Evolutionary conservation across 2,113 vertebrate species (phyloP), one percentile per base, ranked within the genome.

Genomic region (Cardinalis cardinalis): DNA sequence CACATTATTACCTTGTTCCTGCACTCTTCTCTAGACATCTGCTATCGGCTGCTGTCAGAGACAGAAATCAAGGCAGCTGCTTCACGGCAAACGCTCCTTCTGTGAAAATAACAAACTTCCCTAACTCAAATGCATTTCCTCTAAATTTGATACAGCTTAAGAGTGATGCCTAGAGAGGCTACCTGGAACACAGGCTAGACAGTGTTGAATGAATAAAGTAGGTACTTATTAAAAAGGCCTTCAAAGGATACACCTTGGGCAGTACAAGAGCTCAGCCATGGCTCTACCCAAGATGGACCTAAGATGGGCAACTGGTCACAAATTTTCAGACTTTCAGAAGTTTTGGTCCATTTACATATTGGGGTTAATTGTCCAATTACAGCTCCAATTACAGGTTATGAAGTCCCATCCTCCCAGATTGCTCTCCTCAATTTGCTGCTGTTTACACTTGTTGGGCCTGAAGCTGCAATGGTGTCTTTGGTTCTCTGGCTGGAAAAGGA

Each of bases 241-340:
- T 60, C 58, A 38, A 38, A 60, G 58, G 25, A 60, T 38, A 38
- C 58, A 60, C 34, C 34, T 38, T 18, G 58, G 58, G 17, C 58
- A 60, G 58, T 19, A 60, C 25, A 60, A 60, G 58, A 60, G 36
- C 58, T 18, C 5, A 4, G 25, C 58, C 8, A 4, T 18, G 36
- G 58, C 34, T 60, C 24, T 12, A 26, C 34, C 10, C 24, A 26
- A 12, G 41, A 49, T 49, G 5, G 24, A 38, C 34, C 24, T 6
- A 59, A 59, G 25, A 28, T 38, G 34, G 7, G 2, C 1, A 0
- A 26, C 2, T 0, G 1, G 12, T 60, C 58, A 38, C 2, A 4
- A 60, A 25, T 28, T 60, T 38, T 38, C 58, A 38, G 12, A 19
- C 17, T 28, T 38, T 28, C 17, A 13, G 28, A 38, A 19, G 8